Conservation (phyloP, 1,140 invertebrate species). For the Holotrichia oblita region DNA sequence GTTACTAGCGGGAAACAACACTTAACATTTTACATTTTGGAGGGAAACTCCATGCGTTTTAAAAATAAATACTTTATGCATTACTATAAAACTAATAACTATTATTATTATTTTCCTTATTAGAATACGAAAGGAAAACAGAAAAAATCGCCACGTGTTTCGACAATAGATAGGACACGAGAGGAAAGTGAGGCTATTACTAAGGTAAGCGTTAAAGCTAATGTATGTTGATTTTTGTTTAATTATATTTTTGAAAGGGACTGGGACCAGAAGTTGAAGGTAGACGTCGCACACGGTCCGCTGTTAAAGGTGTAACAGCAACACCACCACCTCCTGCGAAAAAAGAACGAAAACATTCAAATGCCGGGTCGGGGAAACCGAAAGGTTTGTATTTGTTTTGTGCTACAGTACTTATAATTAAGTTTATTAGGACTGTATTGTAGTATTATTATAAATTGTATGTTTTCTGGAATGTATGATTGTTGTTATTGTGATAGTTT, state of each 20-base stretch:
- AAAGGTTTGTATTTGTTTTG: conserved; percentile 44
- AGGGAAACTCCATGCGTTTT: conserved; percentile 57
- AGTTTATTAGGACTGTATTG: too few species aligned
- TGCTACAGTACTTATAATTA: not conserved
- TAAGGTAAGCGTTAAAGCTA: conserved; percentile 51
- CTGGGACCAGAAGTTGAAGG: conserved; percentile 59
- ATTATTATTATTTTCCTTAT: conserved; percentile 46
- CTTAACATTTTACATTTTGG: conserved; percentile 54
- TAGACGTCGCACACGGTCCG: conserved; percentile 60
- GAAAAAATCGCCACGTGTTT: conserved; percentile 54
- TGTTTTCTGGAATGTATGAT: too few species aligned
- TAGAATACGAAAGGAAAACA: conserved; percentile 58
- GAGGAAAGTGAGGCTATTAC: conserved; percentile 59
- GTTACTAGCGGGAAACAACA: conserved; percentile 35
- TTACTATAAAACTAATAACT: not conserved
- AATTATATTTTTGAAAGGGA: conserved; percentile 49
- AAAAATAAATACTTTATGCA: conserved; percentile 42
- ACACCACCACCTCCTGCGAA: conserved; percentile 61
- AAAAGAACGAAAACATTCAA: conserved; percentile 59
- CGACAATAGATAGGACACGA: conserved; percentile 52
- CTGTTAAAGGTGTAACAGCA: conserved; percentile 60
- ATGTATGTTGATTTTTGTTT: conserved; percentile 26
- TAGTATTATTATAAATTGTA: too few species aligned
- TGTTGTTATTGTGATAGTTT: too few species aligned
- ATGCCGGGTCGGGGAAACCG: conserved; percentile 46